Base-by-base conservation (phyloP, 2,113 vertebrate genomes). In the Hydrolagus affinis region DNA sequence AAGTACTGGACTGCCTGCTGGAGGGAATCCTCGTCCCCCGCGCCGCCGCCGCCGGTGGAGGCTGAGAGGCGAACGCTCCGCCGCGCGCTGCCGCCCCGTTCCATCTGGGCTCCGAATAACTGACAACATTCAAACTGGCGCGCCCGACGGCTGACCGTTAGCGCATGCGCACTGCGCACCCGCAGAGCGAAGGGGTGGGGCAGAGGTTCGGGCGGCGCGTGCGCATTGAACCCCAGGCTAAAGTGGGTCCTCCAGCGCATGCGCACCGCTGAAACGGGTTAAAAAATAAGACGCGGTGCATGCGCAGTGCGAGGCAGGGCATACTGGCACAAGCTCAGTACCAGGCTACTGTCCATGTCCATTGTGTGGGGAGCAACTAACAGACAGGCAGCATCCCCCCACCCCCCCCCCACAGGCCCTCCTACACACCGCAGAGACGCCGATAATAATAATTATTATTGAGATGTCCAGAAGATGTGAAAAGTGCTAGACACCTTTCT, bases 1-100 rank as follows among this genome's bases (percentile, higher is more conserved):
- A 83, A 83, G 62, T 66, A 83, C 9, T 83, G 60, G 2, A 83
- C 78, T 10, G 78, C 78, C 21, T 83, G 15, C 78, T 68, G 59
- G 60, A 83, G 17, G 2, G 17, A 28, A 15, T 30, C 60, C 78
- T 30, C 4, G 17, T 66, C 25, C 44, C 44, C 44, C 44, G 44
- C 44, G 2, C 8, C 78, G 3, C 60, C 11, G 8, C 44, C 44
- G 44, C 6, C 44, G 44, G 44, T 44, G 44, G 44, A 44, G 6
- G 17, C 9, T 17, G 60, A 7, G 4, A 19, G 3, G 0, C 78
- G 60, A 0, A 23, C 15, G 10, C 11, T 68, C 25, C 44, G 6
- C 8, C 60, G 14, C 7, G 0, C 60, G 3, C 4, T 32, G 11
- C 12, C 71, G 11, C 4, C 3, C 62, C 23, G 15, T 0, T 83